Evolutionary conservation across 2,888 invertebrate genomes (phyloP).

Genomic region (Protophormia terraenovae): DNA sequence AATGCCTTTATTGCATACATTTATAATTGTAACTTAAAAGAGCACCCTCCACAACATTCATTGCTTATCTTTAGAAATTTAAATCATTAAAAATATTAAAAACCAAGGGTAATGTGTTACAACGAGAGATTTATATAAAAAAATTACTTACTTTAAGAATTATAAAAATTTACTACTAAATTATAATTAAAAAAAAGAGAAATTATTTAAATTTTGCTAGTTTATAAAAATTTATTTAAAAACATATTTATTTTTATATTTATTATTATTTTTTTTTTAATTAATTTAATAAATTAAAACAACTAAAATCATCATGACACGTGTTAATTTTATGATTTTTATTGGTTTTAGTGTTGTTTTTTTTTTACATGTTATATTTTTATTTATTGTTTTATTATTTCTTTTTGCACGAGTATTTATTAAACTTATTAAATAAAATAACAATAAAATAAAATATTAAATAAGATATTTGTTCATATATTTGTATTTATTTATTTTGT

Average conservation of each 20-base stretch:
- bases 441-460: constrained; percentile 5
- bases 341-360: background rate
- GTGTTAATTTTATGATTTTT: background rate
- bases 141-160: too few relatives aligned
- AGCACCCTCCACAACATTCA: background rate
- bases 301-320: background rate
- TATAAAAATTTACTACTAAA: too few relatives aligned
- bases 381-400: background rate
- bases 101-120: too few relatives aligned
- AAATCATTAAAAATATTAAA: background rate
- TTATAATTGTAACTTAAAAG: background rate
- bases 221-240: background rate
- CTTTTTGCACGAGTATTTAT: background rate
- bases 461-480: constrained; percentile 7
- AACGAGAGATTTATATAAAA: too few relatives aligned
- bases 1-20: background rate
- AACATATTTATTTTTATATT: too few relatives aligned
- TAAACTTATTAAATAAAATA: background rate
- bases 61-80: background rate
- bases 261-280: too few relatives aligned
- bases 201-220: too few relatives aligned
- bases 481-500: background rate
- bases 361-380: background rate
- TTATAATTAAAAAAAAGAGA: too few relatives aligned
- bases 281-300: background rate